Evolutionary conservation across 2,888 invertebrate species (phyloP), one percentile per base, ranked within the genome.

Genomic region (Antheraea assamensis): DNA sequence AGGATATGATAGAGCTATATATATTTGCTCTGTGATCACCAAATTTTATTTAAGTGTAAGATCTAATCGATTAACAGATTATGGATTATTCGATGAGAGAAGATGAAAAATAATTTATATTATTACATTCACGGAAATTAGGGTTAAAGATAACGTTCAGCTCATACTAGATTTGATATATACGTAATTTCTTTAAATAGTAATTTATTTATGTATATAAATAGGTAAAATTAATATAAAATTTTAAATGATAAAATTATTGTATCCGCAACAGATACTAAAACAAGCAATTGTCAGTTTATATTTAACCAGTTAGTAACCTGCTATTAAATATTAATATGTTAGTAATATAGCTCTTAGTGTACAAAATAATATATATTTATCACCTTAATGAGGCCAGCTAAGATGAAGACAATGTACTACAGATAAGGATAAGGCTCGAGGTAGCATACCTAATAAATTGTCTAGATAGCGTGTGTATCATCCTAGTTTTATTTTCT

Each of bases 381-480:
- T 7, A 27, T 64, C 61, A 64, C 61, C 5, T 35, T 86, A 88
- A 88, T 86, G 82, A 80, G 83, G 82, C 83, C 82, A 79, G 80
- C 83, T 87, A 83, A 89, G 90, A 91, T 88, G 85, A 84, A 87
- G 86, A 89, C 89, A 90, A 88, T 90, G 84, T 87, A 78, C 78
- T 73, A 73, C 71, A 78, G 90, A 91, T 91, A 90, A 87, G 83
- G 81, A 76, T 83, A 81, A 78, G 83, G 84, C 81, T 76, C 76
- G 76, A 82, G 85, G 83, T 87, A 85, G 84, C 84, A 83, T 82
- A 86, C 81, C 85, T 84, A 84, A 64, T 64, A 30, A 13, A 64
- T 64, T 30, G 15, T 17, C 5, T 30, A 64, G 61, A 64, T 30
- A 64, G 30, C 61, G 17, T 42, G 10, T 8, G 35, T 27, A 30